A percentile compares a stretch with the other conserved stretches of the same genome.
phyloP scores from a whole-genome alignment of 1,140 invertebrate genomes.

The Formica selysi region DNA sequence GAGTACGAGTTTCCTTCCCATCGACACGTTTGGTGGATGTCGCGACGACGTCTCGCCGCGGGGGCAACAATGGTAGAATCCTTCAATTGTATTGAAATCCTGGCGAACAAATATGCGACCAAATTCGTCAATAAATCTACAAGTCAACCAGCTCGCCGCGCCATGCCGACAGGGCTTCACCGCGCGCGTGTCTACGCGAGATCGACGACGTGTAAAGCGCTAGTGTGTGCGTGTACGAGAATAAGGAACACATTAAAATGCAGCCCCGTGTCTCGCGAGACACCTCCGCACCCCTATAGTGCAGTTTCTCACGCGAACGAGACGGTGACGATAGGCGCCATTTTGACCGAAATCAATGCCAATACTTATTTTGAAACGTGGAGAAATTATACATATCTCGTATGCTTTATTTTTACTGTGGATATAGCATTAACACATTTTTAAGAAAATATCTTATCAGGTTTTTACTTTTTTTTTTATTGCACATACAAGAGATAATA shows the following conservation, averaged over 20 bases:
- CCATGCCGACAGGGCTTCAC: slow-evolving; percentile 13
- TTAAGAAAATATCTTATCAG: not conserved
- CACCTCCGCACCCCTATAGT: not conserved
- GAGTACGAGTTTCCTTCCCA: slow-evolving; percentile 4
- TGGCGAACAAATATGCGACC: slow-evolving; percentile 80
- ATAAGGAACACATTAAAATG: slow-evolving; percentile 72
- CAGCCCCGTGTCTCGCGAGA: slow-evolving; percentile 54
- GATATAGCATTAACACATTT: not conserved
- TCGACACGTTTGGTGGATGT: slow-evolving; percentile 16
- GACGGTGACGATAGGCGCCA: slow-evolving; percentile 71
- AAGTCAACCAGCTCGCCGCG: slow-evolving; percentile 75
- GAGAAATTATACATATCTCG: slow-evolving; percentile 3
- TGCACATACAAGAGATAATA: not conserved
- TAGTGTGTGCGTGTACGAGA: slow-evolving; percentile 25
- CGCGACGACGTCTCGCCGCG: slow-evolving; percentile 61
- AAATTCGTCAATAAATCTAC: slow-evolving; percentile 84
- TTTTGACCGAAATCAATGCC: slow-evolving; percentile 74
- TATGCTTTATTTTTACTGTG: not conserved
- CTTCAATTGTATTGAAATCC: slow-evolving; percentile 84
- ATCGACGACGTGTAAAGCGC: slow-evolving; percentile 24
- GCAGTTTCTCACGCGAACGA: slow-evolving; percentile 66
- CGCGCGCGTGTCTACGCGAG: slow-evolving; percentile 22
- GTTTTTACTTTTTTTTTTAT: not conserved
- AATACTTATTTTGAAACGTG: slow-evolving; percentile 77
- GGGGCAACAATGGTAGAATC: slow-evolving; percentile 75